phyloP scores from a whole-genome alignment of 1,140 invertebrate genomes.

The Macrocentrus cingulum region DNA sequence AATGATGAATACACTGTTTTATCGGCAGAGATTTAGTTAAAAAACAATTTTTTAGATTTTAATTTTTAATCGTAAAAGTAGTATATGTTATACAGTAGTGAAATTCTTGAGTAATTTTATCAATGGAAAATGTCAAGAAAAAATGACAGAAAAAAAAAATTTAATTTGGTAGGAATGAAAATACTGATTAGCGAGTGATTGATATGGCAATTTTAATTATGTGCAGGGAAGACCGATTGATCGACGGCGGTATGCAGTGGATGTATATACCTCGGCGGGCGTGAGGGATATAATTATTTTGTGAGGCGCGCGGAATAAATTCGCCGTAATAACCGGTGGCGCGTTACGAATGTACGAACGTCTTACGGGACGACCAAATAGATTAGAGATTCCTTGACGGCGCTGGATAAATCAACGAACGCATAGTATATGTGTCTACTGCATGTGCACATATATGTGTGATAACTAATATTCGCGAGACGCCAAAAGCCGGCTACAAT shows the following conservation, averaged over 20 bases:
- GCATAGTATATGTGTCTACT: background rate
- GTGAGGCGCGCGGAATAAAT: conserved; percentile 27
- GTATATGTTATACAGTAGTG: no score
- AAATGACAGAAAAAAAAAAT: no score
- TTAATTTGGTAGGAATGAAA: conserved; percentile 6
- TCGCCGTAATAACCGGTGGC: conserved; percentile 30
- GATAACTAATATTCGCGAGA: conserved; percentile 10
- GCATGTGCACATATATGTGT: background rate
- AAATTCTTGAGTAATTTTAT: no score
- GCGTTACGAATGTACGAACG: conserved; percentile 29
- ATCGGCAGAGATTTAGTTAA: no score
- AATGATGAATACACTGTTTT: no score
- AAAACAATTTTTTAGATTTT: no score
- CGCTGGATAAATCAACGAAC: conserved; percentile 28
- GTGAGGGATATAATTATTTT: conserved; percentile 24
- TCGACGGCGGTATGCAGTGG: conserved; percentile 1
- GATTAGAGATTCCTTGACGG: conserved; percentile 33
- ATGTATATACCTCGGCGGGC: conserved; percentile 1
- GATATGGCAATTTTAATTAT: conserved; percentile 17
- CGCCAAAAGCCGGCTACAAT: background rate
- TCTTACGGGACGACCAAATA: conserved; percentile 28
- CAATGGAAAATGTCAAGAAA: no score
- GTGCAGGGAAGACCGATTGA: conserved; percentile 17
- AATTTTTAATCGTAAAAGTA: no score
- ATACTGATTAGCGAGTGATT: conserved; percentile 20